Evolutionary conservation across 2,797 vertebrate species (phyloP).

Genomic region (Varecia variegata): DNA sequence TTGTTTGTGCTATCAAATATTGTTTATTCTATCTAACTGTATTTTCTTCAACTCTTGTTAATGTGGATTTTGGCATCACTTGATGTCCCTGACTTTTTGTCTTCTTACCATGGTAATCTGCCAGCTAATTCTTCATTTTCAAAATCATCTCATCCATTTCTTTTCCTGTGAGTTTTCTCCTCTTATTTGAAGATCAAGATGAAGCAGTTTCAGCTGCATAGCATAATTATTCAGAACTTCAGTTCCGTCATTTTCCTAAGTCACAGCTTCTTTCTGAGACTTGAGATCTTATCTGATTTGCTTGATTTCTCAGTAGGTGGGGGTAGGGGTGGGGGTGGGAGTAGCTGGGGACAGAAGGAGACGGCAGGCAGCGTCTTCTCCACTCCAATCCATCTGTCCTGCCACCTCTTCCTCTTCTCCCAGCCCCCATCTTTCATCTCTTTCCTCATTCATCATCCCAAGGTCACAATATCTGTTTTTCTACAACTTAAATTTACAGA

Average conservation of each 20-base stretch:
- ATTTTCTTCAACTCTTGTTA: not conserved
- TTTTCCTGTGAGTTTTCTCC: not conserved
- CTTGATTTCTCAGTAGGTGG: not conserved
- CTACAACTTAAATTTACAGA: not conserved
- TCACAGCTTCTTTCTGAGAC: not conserved
- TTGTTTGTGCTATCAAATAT: not conserved
- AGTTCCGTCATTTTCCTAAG: not conserved
- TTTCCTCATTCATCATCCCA: not conserved
- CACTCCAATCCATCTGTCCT: too few species aligned
- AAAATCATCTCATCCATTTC: not conserved
- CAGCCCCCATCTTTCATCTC: not conserved
- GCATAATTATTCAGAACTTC: not conserved
- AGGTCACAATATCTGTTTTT: not conserved
- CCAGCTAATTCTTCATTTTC: not conserved
- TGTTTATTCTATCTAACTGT: not conserved
- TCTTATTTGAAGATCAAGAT: not conserved
- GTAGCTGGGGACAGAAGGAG: not conserved
- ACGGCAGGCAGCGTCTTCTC: not conserved
- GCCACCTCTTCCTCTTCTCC: not conserved
- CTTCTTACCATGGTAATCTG: not conserved
- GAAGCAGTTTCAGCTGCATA: not conserved
- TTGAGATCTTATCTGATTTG: not conserved
- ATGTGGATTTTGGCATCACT: not conserved
- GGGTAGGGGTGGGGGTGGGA: not conserved
- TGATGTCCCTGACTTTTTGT: not conserved